These are phyloP conservation scores for Gallirallus australis DNA, from an alignment of 2,797 vertebrate genomes.

Conservation along the genomic window DNA sequence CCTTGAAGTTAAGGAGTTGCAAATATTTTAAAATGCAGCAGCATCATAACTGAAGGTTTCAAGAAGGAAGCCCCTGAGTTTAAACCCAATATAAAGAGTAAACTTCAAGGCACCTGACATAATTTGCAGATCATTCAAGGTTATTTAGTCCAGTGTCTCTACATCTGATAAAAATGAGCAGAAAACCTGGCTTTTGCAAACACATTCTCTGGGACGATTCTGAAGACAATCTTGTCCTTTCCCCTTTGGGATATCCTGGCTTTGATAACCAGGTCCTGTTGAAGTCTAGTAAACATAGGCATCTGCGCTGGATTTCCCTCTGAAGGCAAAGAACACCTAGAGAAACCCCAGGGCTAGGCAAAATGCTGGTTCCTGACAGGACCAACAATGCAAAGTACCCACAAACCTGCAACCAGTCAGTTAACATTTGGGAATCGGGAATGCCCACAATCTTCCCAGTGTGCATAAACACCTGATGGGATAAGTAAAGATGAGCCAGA, in stretches of 20 bases:
- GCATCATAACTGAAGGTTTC: not conserved
- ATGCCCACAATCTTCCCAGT: not conserved
- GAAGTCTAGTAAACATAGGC: not conserved
- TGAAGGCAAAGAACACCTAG: not conserved
- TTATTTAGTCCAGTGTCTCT: not conserved
- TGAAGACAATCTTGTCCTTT: not conserved
- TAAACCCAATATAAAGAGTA: not conserved
- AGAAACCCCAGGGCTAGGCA: not conserved
- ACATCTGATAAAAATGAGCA: not conserved
- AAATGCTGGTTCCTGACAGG: not conserved
- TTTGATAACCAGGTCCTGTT: not conserved
- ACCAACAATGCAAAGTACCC: not conserved
- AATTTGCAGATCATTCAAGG: not conserved
- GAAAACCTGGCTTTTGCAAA: not conserved
- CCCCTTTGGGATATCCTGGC: not conserved
- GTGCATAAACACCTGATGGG: not conserved
- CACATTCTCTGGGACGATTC: not conserved
- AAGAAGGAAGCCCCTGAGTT: not conserved
- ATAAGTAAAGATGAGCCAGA: not conserved
- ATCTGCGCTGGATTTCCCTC: not conserved
- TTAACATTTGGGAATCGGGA: not conserved
- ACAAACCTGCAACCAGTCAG: not conserved
- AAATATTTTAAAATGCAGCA: not conserved
- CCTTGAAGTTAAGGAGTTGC: not conserved
- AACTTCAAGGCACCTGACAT: not conserved